A percentile compares a stretch with the other conserved stretches of the same genome.
Evolutionary conservation across 2,888 invertebrate species (phyloP).

Genomic region (Tetanocera ferruginea): DNA sequence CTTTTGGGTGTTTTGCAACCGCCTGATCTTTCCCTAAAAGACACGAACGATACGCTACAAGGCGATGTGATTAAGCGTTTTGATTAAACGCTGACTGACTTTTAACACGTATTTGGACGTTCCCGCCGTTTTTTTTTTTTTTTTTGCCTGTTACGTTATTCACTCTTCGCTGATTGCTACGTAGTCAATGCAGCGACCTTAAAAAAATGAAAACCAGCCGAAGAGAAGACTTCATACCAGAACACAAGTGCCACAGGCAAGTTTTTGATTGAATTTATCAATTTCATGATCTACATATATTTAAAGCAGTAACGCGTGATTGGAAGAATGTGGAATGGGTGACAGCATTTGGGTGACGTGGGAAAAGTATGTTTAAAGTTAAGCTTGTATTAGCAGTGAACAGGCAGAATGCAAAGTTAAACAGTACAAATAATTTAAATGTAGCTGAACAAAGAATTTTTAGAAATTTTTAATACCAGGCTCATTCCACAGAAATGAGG

Average conservation of each 20-base stretch:
- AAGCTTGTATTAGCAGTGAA: not conserved
- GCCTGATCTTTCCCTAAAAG: not conserved
- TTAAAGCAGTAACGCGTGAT: not conserved
- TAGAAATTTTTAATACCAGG: too few relatives aligned
- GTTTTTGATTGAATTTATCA: slow-evolving; percentile 34
- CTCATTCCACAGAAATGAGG: too few relatives aligned
- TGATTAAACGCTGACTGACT: slow-evolving; percentile 36
- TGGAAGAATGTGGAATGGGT: not conserved
- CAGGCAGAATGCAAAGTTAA: not conserved
- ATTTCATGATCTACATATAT: not conserved
- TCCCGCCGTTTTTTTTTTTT: not conserved
- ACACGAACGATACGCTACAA: not conserved
- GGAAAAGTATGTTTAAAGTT: too few relatives aligned
- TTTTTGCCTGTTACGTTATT: not conserved
- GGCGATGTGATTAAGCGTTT: slow-evolving; percentile 31
- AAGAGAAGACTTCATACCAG: not conserved
- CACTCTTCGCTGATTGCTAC: not conserved
- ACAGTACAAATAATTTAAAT: too few relatives aligned
- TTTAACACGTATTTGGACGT: slow-evolving; percentile 29
- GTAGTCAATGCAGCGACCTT: not conserved
- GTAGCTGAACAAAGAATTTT: too few relatives aligned
- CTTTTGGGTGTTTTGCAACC: too few relatives aligned
- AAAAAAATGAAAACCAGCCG: not conserved
- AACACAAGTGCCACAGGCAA: slow-evolving; percentile 11
- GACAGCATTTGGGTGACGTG: too few relatives aligned